These are phyloP conservation scores for Criorhina ranunculi DNA, from an alignment of 2,888 invertebrate genomes.

Conservation along the genomic window DNA sequence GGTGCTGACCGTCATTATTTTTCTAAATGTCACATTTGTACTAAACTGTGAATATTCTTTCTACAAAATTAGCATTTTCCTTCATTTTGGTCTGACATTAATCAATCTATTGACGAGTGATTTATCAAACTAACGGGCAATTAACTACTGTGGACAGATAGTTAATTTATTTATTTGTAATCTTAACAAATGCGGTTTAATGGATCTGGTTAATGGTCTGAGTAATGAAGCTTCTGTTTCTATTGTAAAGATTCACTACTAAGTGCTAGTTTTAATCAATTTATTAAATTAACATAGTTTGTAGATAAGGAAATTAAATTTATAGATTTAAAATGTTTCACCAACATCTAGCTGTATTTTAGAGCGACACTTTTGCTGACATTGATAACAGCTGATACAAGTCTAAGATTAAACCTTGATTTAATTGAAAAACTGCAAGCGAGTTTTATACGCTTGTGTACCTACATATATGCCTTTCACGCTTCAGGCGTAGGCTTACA, in stretches of 20 bases:
- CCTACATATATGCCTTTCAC: conserved; percentile 21
- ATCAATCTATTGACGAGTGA: conserved; percentile 28
- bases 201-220: too few species aligned
- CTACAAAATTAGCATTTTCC: conserved; percentile 18
- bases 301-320: too few species aligned
- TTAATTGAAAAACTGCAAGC: conserved; percentile 25
- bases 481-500: conserved; percentile 20
- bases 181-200: too few species aligned
- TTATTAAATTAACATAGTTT: too few species aligned
- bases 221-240: too few species aligned
- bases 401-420: conserved; percentile 32
- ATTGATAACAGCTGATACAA: conserved; percentile 32
- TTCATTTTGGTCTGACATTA: conserved; percentile 14
- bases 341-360: too few species aligned
- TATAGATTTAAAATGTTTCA: too few species aligned
- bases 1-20: background rate
- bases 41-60: conserved; percentile 31
- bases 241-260: too few species aligned
- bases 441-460: conserved; percentile 7
- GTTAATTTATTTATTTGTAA: conserved; percentile 4
- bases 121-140: background rate
- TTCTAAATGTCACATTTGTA: conserved; percentile 50
- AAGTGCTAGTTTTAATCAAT: too few species aligned
- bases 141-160: background rate
- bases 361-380: too few species aligned